Base-by-base conservation (phyloP, 2,888 invertebrate genomes). In the Nymphalis c-album region DNA sequence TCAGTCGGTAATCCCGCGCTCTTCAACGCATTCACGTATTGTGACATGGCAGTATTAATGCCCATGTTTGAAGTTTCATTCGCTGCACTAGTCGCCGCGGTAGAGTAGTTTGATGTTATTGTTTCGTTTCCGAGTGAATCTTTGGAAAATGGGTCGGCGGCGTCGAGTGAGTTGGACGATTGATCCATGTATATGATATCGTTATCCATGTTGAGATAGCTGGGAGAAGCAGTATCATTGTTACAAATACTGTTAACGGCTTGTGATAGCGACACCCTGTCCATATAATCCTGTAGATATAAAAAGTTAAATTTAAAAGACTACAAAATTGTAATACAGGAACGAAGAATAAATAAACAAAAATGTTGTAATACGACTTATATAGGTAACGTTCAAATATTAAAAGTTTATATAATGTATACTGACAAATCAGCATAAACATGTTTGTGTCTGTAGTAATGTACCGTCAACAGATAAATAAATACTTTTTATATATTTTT, bases 21-120 rank as follows among this genome's bases (percentile, higher is more conserved):
- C 78, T 93, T 93, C 58, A 88, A 81, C 4, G 88, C 93, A 71
- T 87, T 93, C n/a, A 90, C 93, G 71, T 88, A 93, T 80, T 92
- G 91, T 1, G 92, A 90, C 91, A 92, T 89, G 4, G 90, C 90
- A 17, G 82, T 87, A 65, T 85, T 84, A 45, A 91, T 86, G 26
- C 84, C 86, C 53, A 80, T 78, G 5, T 80, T 80, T 7, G 78
- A 76, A 22, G 77, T 76, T 53, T 85, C 85, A 61, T 75, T 81
- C 7, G 77, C 71, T 10, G 84, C 77, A 65, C 76, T 83, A 47
- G 79, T 83, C 2, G 83, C 76, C n/a, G 80, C 79, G 5, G 84
- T 76, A 7, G 84, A 75, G 69, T 85, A 90, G 71, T 81, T 86
- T 5, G 86, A 80, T 10, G 86, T 82, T n/a, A 86, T 82, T 1